phyloP scores from a whole-genome alignment of 2,797 vertebrate species.

The Macropus fuliginosus region DNA sequence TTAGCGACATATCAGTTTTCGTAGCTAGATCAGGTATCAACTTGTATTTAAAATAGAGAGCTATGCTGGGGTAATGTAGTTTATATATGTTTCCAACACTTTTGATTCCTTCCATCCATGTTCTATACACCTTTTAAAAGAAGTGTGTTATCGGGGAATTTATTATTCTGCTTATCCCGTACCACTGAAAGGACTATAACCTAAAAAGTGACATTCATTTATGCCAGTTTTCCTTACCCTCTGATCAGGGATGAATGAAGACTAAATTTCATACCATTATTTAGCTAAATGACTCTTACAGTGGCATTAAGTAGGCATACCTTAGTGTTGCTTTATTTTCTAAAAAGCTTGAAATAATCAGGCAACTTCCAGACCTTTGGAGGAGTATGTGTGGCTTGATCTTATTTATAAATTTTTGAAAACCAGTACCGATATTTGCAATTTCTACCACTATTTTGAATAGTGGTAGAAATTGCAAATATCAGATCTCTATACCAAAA shows the following conservation, averaged over 20 bases:
- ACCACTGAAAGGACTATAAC: background rate
- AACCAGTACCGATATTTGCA: too few relatives aligned
- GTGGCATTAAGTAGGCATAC: background rate
- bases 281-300: background rate
- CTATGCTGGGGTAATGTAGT: background rate
- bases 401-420: too few relatives aligned
- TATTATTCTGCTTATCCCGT: background rate
- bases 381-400: background rate
- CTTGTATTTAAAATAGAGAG: slow-evolving; percentile 5
- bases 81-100: background rate
- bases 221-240: background rate
- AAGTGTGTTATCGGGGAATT: background rate
- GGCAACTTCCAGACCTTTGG: background rate
- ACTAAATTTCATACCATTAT: background rate
- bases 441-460: background rate
- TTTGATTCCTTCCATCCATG: slow-evolving; percentile 21
- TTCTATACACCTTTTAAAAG: too few relatives aligned
- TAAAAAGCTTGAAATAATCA: background rate
- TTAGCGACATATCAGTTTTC: slow-evolving; percentile 43
- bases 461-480: background rate
- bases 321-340: background rate
- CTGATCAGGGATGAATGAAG: background rate
- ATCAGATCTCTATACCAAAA: background rate
- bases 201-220: background rate
- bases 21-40: background rate